These are phyloP conservation scores for Dorcus parallelipipedus DNA, from an alignment of 2,888 invertebrate species.

Conservation along the genomic window DNA sequence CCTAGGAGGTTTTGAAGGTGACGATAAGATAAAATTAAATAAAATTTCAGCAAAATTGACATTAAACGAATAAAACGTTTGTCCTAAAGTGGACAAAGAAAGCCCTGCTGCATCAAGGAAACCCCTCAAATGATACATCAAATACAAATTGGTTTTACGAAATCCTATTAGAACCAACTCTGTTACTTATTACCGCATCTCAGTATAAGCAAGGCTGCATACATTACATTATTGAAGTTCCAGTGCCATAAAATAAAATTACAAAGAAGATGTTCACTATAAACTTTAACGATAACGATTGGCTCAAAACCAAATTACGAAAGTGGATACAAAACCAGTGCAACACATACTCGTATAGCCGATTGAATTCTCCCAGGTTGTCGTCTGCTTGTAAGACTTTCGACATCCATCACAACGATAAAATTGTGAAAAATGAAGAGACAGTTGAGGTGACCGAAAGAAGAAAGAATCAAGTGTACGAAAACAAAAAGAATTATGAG, in stretches of 20 bases:
- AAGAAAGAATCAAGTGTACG: not conserved
- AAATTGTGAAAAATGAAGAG: too few relatives aligned
- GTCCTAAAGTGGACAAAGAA: too few relatives aligned
- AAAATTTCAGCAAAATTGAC: too few relatives aligned
- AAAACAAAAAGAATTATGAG: not conserved
- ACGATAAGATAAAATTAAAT: too few relatives aligned
- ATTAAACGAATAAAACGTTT: too few relatives aligned
- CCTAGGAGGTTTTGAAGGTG: too few relatives aligned
- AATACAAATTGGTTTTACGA: conserved; percentile 2
- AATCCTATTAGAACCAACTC: conserved; percentile 6
- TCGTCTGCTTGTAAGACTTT: not conserved
- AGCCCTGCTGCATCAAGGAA: not conserved
- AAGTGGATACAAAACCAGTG: conserved; percentile 9
- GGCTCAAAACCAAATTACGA: not conserved
- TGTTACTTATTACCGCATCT: conserved; percentile 2
- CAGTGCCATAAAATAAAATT: too few relatives aligned
- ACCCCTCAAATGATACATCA: not conserved
- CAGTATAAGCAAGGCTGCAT: not conserved
- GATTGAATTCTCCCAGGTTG: not conserved
- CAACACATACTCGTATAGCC: conserved; percentile 3
- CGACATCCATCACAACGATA: too few relatives aligned
- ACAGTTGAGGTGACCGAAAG: too few relatives aligned
- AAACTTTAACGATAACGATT: not conserved
- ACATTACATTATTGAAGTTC: not conserved
- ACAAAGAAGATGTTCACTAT: not conserved